Percentiles rank a stretch among this genome's conserved stretches.
Conservation (phyloP, 2,797 vertebrate species). For the Lepilemur ruficaudatus region DNA sequence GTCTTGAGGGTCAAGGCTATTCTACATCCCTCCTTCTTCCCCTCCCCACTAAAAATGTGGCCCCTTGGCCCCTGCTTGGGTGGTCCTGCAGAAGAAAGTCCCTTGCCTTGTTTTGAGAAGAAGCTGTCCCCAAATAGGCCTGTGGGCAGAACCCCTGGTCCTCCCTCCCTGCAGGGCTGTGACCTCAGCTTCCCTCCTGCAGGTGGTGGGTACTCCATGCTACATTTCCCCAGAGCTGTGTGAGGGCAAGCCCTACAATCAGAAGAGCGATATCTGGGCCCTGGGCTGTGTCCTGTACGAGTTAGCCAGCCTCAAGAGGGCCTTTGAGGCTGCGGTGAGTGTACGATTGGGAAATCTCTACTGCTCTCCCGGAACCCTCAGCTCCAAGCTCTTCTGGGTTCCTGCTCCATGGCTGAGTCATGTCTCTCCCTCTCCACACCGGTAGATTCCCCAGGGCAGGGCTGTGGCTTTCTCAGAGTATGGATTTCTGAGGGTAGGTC, state of each 20-base stretch:
- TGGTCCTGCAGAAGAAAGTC: neutral
- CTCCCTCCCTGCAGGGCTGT: neutral
- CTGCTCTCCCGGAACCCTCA: neutral
- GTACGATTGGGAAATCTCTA: neutral
- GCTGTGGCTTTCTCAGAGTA: neutral
- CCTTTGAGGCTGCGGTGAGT: constrained; percentile 96
- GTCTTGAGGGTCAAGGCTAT: neutral
- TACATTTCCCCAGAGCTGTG: constrained; percentile 99
- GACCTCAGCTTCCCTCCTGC: constrained; percentile 32
- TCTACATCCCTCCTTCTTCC: neutral
- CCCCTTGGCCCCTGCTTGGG: neutral
- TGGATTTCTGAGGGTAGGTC: neutral
- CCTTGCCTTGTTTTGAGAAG: neutral
- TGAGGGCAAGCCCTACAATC: constrained; percentile 99
- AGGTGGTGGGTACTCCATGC: constrained; percentile 98
- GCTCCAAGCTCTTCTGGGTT: neutral
- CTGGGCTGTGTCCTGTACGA: constrained; percentile 98
- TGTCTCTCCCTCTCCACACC: neutral
- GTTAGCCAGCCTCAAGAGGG: constrained; percentile 97
- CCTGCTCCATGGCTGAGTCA: neutral
- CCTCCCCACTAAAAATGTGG: neutral
- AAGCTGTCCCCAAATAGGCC: neutral
- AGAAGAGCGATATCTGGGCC: constrained; percentile 99
- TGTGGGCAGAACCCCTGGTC: neutral
- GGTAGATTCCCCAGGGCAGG: neutral